Evolutionary conservation across 92 coral and sea anemone genomes (phyloP).

Genomic region (Parazoanthus swiftii): DNA sequence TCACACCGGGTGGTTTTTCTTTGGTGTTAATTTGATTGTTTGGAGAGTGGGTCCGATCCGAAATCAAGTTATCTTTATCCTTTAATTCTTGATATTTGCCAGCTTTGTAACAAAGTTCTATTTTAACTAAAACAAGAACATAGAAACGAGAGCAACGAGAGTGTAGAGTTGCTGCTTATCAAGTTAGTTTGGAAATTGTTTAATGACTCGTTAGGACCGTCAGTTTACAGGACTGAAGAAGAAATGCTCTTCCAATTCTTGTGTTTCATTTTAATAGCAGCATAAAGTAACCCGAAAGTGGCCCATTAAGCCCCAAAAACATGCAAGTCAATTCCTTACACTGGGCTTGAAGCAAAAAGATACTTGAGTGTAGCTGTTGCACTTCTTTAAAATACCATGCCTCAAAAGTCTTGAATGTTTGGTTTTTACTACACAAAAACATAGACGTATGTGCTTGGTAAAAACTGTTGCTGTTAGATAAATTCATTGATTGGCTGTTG

Average conservation of each 20-base stretch:
- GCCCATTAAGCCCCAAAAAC: not conserved
- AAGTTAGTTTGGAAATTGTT: not conserved
- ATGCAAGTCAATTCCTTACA: not conserved
- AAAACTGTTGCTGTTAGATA: too few relatives aligned
- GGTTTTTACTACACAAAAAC: not conserved
- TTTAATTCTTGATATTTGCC: constrained; percentile 23
- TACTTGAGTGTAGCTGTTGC: too few relatives aligned
- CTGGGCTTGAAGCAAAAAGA: not conserved
- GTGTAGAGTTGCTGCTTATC: not conserved
- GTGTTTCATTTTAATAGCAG: not conserved
- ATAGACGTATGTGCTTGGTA: not conserved
- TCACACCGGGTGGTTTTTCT: constrained; percentile 26
- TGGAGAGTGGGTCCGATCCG: not conserved
- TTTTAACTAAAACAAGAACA: not conserved
- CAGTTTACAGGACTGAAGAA: too few relatives aligned
- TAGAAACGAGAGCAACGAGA: not conserved
- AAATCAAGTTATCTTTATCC: constrained; percentile 4
- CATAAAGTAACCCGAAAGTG: not conserved
- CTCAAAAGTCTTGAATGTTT: not conserved
- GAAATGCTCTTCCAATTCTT: not conserved
- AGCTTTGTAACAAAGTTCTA: not conserved
- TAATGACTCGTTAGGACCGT: not conserved
- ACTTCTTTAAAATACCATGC: too few relatives aligned
- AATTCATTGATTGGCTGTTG: not conserved
- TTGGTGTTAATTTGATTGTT: constrained; percentile 31